Percentiles rank a stretch among this genome's conserved stretches.
Evolutionary conservation across 1,140 invertebrate genomes (phyloP).

Genomic region (Drosophila busckii): DNA sequence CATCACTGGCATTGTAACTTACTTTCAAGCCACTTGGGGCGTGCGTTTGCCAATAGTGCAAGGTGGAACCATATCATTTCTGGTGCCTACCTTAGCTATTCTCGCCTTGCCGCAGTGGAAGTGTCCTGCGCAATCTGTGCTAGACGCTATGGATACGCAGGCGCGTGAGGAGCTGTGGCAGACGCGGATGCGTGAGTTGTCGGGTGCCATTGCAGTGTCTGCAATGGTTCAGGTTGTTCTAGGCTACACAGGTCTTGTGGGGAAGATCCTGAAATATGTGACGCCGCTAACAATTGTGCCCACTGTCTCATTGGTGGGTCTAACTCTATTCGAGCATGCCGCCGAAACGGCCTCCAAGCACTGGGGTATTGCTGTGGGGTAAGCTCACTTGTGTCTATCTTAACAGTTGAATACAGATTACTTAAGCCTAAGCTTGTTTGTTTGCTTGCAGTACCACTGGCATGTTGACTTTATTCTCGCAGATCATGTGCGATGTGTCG

Average conservation of each 20-base stretch:
- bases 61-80: slow-evolving; percentile 92
- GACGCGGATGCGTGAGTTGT: slow-evolving; percentile 88
- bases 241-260: slow-evolving; percentile 85
- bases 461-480: slow-evolving; percentile 89
- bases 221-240: slow-evolving; percentile 88
- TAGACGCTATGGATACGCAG: slow-evolving; percentile 81
- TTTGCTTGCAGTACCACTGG: slow-evolving; percentile 87
- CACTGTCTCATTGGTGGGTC: slow-evolving; percentile 88
- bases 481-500: slow-evolving; percentile 86
- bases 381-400: too few relatives aligned
- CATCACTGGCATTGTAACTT: slow-evolving; percentile 90
- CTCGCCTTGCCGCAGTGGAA: slow-evolving; percentile 88
- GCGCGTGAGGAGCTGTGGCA: slow-evolving; percentile 86
- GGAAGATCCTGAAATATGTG: slow-evolving; percentile 85
- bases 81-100: slow-evolving; percentile 91
- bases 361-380: slow-evolving; percentile 90
- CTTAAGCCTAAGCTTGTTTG: too few relatives aligned
- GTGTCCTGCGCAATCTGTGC: slow-evolving; percentile 82
- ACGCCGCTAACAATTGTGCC: slow-evolving; percentile 90
- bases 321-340: slow-evolving; percentile 89
- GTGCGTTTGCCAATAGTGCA: slow-evolving; percentile 83
- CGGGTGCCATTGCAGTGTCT: slow-evolving; percentile 91
- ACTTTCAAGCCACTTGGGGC: slow-evolving; percentile 89
- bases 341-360: slow-evolving; percentile 87
- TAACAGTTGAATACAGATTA: neutral